Evolutionary conservation across 2,113 vertebrate species (phyloP).

Genomic region (Tonatia bakeri): DNA sequence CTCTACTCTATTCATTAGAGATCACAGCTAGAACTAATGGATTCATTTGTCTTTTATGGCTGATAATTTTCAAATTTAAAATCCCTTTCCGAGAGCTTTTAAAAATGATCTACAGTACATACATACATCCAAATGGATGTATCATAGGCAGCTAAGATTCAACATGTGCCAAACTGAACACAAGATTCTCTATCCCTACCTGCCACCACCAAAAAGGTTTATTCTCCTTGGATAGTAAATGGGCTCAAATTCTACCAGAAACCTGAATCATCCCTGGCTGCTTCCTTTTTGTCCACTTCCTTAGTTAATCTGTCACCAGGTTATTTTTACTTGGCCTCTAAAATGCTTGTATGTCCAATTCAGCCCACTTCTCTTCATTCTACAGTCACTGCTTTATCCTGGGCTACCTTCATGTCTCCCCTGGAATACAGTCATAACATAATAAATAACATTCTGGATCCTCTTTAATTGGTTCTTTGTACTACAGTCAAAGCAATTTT

Average conservation of each 20-base stretch:
- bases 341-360: background rate
- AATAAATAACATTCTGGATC: background rate
- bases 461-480: background rate
- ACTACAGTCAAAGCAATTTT: background rate
- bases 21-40: background rate
- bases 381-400: background rate
- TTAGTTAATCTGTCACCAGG: background rate
- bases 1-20: background rate
- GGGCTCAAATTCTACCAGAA: background rate
- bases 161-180: background rate
- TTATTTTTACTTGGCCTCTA: background rate
- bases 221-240: background rate
- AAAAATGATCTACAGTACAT: background rate
- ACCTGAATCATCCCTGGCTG: background rate
- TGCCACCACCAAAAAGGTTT: background rate
- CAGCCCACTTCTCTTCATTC: background rate
- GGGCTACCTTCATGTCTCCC: background rate
- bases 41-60: background rate
- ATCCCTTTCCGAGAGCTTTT: background rate
- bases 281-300: background rate
- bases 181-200: background rate
- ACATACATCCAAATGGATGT: background rate
- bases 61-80: constrained; percentile 4
- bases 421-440: background rate
- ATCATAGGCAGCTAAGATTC: background rate